Percentiles rank a stretch among this genome's conserved stretches.
Conservation (phyloP, 2,113 vertebrate genomes). For the Tenrec ecaudatus region DNA sequence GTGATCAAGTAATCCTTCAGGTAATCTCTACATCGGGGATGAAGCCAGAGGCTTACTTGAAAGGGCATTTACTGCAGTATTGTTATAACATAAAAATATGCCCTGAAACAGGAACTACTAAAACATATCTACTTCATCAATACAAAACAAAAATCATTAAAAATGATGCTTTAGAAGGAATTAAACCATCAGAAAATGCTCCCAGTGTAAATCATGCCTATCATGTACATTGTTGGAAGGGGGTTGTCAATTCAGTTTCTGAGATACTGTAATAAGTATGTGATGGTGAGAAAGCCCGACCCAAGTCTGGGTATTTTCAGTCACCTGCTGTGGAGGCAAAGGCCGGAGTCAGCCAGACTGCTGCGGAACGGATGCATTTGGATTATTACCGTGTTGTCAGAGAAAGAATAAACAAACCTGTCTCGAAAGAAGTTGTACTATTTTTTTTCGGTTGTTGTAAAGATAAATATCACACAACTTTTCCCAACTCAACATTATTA, state of each 20-base stretch:
- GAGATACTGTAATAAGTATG: not conserved
- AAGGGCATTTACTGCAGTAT: not conserved
- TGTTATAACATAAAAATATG: not conserved
- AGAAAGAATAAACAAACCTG: no score
- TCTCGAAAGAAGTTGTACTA: no score
- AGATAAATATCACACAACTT: no score
- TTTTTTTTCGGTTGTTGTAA: no score
- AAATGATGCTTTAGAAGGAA: constrained; percentile 1
- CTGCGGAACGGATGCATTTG: no score
- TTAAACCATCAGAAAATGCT: constrained; percentile 8
- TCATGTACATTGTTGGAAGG: not conserved
- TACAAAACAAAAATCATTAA: constrained; percentile 21
- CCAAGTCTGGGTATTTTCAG: no score
- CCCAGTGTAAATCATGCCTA: not conserved
- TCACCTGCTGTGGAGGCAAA: no score
- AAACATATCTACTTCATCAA: not conserved
- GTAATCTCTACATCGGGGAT: not conserved
- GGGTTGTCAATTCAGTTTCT: not conserved
- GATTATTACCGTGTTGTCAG: no score
- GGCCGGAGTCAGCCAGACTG: no score
- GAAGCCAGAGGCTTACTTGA: not conserved
- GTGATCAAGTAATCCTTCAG: not conserved
- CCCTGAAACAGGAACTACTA: not conserved
- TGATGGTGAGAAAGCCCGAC: not conserved
- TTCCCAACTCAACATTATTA: no score